Evolutionary conservation across 2,888 invertebrate species (phyloP), one percentile per base, ranked within the genome.

Genomic region (Andrena fulva): DNA sequence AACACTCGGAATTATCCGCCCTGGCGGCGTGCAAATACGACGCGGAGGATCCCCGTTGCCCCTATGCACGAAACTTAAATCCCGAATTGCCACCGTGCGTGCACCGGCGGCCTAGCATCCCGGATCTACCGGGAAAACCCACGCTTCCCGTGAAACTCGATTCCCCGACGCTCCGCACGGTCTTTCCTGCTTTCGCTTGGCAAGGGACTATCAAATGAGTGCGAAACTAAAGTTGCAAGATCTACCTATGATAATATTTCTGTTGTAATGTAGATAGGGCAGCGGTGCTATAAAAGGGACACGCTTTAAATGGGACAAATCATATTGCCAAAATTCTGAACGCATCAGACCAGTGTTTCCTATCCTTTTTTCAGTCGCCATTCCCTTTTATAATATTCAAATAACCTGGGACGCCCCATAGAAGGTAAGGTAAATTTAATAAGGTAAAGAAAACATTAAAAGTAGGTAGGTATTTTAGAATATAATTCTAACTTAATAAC

Each of bases 1-100:
- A 90, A 90, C 87, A 90, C 87, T 89, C 74, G n/a, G 67, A 82
- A 84, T 84, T 87, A 89, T 86, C 84, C 89, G 67, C 78, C 78
- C 42, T 67, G 50, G 63, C 54, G 74, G 54, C 63, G 74, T 52
- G 73, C 77, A 81, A 81, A 83, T 74, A 81, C 70, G 31, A 8
- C 42, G 10, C 8, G 67, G 8, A 64, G 62, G 24, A 74, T 54
- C 12, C 50, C 12, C 31, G n/a, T 7, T 4, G 54, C 10, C 12
- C 27, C 5, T 50, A 33, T 12, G 7, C 3, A 12, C 35, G 35
- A 48, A 71, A 35, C 12, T 42, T 59, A 60, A 24, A 77, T 66
- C 76, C 33, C 20, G 8, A 66, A 42, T 31, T 24, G n/a, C 59
- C 70, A 29, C 24, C 42, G 24, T 54, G 54, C 42, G 27, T 69